These are phyloP conservation scores for Glossophaga mutica DNA, from an alignment of 2,797 vertebrate species.

Conservation along the genomic window DNA sequence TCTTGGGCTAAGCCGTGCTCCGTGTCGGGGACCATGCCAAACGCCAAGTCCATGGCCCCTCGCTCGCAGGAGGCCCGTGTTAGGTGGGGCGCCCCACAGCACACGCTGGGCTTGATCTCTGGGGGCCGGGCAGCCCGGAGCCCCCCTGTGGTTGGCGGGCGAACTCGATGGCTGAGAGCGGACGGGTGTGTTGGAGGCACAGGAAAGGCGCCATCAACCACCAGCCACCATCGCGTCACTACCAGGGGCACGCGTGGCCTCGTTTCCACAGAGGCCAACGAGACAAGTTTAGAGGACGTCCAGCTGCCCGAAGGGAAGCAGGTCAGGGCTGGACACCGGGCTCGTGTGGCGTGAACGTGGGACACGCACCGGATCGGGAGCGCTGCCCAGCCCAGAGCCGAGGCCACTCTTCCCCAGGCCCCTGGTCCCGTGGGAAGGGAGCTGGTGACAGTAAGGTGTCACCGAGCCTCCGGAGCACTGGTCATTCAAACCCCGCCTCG, in stretches of 20 bases:
- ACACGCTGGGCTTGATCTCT: neutral
- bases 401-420: neutral
- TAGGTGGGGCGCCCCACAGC: neutral
- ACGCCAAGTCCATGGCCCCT: neutral
- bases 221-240: neutral
- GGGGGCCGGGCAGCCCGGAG: neutral
- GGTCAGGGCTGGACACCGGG: neutral
- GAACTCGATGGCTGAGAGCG: accelerated
- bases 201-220: too few species aligned
- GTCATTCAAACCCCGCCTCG: neutral
- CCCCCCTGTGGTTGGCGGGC: too few species aligned
- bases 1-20: neutral
- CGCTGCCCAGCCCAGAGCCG: neutral
- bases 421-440: neutral
- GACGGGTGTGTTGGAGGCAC: accelerated
- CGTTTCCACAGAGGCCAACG: neutral
- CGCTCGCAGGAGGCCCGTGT: neutral
- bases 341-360: neutral
- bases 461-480: neutral
- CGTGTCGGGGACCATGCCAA: neutral
- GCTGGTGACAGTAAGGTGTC: neutral
- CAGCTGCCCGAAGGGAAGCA: neutral
- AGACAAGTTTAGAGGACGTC: neutral
- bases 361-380: neutral
- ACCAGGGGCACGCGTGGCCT: accelerated